A percentile compares a stretch with the other conserved stretches of the same genome.
Evolutionary conservation across 2,113 vertebrate genomes (phyloP).

Genomic region (Oreochromis niloticus): DNA sequence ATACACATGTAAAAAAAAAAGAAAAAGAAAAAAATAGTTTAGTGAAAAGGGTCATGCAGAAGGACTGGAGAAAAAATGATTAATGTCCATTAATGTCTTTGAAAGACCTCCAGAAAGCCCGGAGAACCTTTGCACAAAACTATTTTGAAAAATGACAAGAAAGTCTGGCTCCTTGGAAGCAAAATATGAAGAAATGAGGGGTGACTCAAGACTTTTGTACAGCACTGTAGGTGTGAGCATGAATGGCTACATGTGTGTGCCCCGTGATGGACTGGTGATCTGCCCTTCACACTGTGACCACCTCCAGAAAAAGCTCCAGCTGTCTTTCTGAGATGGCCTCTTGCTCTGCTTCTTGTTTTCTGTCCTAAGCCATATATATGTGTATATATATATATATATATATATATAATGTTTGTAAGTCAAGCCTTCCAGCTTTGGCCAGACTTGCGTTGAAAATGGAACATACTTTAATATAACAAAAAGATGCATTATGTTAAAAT

Average conservation of each 20-base stretch:
- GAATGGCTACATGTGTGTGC: neutral
- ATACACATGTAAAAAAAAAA: neutral
- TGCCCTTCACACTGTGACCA: neutral
- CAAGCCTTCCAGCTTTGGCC: neutral
- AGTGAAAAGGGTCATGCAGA: neutral
- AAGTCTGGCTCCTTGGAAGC: neutral
- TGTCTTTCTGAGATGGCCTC: neutral
- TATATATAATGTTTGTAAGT: no score
- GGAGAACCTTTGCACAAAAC: neutral
- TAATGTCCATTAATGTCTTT: neutral
- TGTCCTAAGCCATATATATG: no score
- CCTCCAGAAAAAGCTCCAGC: neutral
- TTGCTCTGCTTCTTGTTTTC: neutral
- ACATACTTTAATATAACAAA: neutral
- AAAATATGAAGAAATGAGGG: neutral
- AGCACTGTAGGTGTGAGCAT: neutral
- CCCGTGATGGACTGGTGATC: neutral
- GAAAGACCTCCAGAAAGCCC: neutral
- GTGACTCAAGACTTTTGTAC: neutral
- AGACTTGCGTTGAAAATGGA: neutral
- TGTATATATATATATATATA: accelerated
- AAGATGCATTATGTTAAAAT: neutral
- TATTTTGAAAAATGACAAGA: neutral
- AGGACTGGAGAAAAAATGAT: neutral
- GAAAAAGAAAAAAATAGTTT: neutral